Conservation (phyloP, 2,797 vertebrate genomes). For the Amblyraja radiata region DNA sequence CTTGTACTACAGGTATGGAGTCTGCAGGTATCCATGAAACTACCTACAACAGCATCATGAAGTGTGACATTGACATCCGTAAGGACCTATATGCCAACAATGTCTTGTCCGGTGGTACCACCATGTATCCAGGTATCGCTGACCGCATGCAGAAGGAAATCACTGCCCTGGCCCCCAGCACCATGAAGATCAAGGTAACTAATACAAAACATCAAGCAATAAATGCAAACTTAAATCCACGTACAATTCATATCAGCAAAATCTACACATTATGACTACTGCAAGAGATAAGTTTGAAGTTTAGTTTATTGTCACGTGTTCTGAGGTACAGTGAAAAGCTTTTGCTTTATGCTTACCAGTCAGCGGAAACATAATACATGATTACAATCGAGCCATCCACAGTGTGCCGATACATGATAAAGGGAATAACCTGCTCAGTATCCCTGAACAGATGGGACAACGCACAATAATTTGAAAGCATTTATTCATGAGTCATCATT, state of each 20-base stretch:
- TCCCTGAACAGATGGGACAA: not conserved
- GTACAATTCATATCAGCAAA: not conserved
- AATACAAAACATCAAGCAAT: not conserved
- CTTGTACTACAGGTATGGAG: slow-evolving; percentile 56
- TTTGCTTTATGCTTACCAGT: too few relatives aligned
- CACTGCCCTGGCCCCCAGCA: slow-evolving; percentile 84
- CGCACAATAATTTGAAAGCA: not conserved
- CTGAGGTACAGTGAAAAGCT: too few relatives aligned
- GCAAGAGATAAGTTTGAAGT: too few relatives aligned
- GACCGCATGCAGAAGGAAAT: slow-evolving; percentile 95
- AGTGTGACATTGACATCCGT: slow-evolving; percentile 74
- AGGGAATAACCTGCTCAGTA: not conserved
- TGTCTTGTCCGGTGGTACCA: slow-evolving; percentile 82
- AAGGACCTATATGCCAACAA: slow-evolving; percentile 92
- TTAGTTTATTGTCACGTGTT: too few relatives aligned
- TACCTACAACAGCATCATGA: slow-evolving; percentile 68
- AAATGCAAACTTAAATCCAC: not conserved
- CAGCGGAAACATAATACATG: too few relatives aligned
- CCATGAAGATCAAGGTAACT: slow-evolving; percentile 85
- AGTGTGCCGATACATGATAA: too few relatives aligned
- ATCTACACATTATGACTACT: too few relatives aligned
- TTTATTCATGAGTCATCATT: not conserved
- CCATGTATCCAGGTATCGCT: slow-evolving; percentile 91
- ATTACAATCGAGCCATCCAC: too few relatives aligned
- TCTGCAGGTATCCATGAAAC: slow-evolving; percentile 66